A percentile compares a stretch with the other conserved stretches of the same genome.
phyloP scores from a whole-genome alignment of 2,797 vertebrate species.

The Chiloscyllium punctatum region DNA sequence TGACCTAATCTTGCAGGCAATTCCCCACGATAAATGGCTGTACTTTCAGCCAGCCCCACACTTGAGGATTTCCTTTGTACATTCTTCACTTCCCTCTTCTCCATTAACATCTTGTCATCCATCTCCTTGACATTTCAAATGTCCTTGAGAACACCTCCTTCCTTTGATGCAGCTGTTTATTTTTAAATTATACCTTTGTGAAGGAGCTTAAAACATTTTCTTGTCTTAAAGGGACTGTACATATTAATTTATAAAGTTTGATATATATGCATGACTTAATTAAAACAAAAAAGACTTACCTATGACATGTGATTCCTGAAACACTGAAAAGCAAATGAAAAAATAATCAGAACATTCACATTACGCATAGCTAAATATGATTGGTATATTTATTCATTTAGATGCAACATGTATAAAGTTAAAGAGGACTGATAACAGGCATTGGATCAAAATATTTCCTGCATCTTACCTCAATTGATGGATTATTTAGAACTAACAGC shows the following conservation, averaged over 20 bases:
- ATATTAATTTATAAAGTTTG: neutral
- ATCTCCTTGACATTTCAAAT: neutral
- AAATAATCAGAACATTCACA: neutral
- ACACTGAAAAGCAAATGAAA: conserved; percentile 20
- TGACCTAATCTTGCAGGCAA: neutral
- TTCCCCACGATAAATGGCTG: neutral
- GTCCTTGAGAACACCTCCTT: neutral
- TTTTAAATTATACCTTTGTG: neutral
- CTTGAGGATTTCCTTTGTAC: neutral
- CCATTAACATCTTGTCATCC: neutral
- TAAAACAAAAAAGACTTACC: conserved; percentile 18
- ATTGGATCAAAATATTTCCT: neutral
- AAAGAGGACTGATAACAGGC: neutral
- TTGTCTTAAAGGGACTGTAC: neutral
- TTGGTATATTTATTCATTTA: neutral
- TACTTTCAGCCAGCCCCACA: neutral
- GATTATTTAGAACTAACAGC: neutral
- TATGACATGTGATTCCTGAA: neutral
- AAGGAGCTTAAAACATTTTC: neutral
- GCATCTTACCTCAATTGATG: neutral
- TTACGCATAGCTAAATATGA: neutral
- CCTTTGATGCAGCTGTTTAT: neutral
- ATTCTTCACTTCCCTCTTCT: neutral
- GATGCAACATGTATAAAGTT: neutral
- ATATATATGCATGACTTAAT: neutral